Percentiles rank a stretch among this genome's conserved stretches.
phyloP scores from a whole-genome alignment of 2,888 invertebrate genomes.

The Amiota mariae region DNA sequence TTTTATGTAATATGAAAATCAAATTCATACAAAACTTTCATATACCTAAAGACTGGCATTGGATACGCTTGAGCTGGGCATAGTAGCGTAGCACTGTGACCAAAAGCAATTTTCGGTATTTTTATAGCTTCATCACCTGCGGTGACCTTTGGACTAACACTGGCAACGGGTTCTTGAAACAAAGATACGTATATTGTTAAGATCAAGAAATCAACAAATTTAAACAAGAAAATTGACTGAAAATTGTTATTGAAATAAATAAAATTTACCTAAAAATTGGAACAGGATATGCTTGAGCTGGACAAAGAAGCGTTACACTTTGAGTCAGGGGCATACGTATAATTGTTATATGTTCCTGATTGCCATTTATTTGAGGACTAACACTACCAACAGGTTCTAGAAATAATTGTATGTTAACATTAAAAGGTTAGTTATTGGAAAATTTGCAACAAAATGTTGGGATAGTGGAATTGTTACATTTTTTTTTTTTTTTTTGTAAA shows the following conservation, averaged over 20 bases:
- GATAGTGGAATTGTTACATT: constrained; percentile 11
- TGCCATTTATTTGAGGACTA: constrained; percentile 78
- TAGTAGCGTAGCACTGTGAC: constrained; percentile 77
- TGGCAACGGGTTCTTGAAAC: constrained; percentile 74
- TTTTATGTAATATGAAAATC: constrained; percentile 13
- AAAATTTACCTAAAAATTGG: constrained; percentile 27
- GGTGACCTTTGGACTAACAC: constrained; percentile 79
- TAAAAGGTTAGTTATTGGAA: constrained; percentile 20
- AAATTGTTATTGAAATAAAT: not conserved
- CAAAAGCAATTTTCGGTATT: constrained; percentile 72
- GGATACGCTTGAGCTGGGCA: constrained; percentile 85
- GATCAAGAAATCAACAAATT: not conserved
- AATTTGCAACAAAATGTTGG: constrained; percentile 58
- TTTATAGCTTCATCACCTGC: constrained; percentile 77
- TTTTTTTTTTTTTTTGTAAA: not conserved
- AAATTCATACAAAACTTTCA: not conserved
- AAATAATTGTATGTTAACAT: not conserved
- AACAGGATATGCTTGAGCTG: constrained; percentile 79
- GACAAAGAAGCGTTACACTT: constrained; percentile 80
- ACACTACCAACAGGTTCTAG: constrained; percentile 77
- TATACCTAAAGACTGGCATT: constrained; percentile 81
- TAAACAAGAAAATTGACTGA: not conserved
- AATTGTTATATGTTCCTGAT: constrained; percentile 77
- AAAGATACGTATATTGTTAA: not conserved
- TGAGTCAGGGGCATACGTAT: constrained; percentile 73